Evolutionary conservation across 2,113 vertebrate species (phyloP).

Genomic region (Nanorana parkeri): DNA sequence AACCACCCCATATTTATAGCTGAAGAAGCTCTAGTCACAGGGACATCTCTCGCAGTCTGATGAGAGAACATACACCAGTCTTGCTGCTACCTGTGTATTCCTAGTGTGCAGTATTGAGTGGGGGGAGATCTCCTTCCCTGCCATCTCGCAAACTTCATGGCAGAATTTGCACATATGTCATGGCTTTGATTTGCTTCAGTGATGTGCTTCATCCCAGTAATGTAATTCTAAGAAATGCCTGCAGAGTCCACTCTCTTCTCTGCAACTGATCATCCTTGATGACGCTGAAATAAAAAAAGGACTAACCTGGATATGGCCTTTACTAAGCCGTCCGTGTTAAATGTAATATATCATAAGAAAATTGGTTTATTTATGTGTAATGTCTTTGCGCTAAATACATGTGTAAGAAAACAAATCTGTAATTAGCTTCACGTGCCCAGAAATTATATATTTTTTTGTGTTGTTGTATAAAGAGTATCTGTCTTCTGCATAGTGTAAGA

Average conservation of each 20-base stretch:
- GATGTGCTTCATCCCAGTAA: not conserved
- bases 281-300: not conserved
- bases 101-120: constrained; percentile 40
- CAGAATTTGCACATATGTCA: constrained; percentile 45
- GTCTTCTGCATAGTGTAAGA: no score
- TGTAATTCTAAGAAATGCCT: not conserved
- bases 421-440: no score
- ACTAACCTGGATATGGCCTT: not conserved
- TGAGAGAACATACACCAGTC: constrained; percentile 30
- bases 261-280: not conserved
- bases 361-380: not conserved
- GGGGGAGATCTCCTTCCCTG: constrained; percentile 25
- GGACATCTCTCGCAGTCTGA: not conserved
- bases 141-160: constrained; percentile 21
- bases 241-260: not conserved
- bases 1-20: not conserved
- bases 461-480: no score
- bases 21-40: constrained; percentile 14
- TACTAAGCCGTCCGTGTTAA: constrained; percentile 18
- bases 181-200: constrained; percentile 41
- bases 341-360: constrained; percentile 11
- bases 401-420: no score
- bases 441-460: no score
- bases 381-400: not conserved
- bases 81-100: constrained; percentile 49